Evolutionary conservation across 64 coral and sea anemone species (phyloP).

Genomic region (Montipora capricornis): DNA sequence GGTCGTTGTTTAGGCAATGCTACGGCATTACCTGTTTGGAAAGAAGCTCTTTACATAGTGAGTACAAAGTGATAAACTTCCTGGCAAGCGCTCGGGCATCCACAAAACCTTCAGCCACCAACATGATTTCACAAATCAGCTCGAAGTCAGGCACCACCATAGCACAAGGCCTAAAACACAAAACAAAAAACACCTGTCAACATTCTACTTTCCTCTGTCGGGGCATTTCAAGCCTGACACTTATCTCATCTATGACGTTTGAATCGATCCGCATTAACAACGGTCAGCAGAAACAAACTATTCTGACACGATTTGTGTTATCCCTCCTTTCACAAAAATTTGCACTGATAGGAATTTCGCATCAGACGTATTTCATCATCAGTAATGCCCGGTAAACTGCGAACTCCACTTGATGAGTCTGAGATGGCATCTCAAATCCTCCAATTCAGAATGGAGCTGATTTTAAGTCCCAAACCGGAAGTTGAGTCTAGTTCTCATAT

Average conservation of each 20-base stretch:
- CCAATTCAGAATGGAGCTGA: too few relatives aligned
- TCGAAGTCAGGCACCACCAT: slow-evolving; percentile 99
- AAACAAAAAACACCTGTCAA: neutral
- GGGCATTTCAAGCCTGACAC: neutral
- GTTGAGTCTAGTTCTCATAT: too few relatives aligned
- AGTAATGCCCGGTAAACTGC: too few relatives aligned
- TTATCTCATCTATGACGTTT: neutral
- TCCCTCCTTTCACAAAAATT: too few relatives aligned
- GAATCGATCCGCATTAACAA: too few relatives aligned
- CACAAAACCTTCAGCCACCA: slow-evolving; percentile 99
- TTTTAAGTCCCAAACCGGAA: too few relatives aligned
- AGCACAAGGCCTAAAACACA: slow-evolving; percentile 89
- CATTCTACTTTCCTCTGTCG: neutral
- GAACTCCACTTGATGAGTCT: too few relatives aligned
- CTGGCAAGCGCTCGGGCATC: slow-evolving; percentile 91
- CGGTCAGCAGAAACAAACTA: too few relatives aligned
- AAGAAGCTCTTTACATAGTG: slow-evolving; percentile 96
- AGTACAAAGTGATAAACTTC: slow-evolving; percentile 98
- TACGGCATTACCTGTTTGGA: slow-evolving; percentile 88
- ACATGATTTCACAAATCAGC: slow-evolving; percentile 99
- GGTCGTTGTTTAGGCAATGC: neutral
- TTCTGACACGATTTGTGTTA: too few relatives aligned
- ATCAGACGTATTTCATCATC: too few relatives aligned
- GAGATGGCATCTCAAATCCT: too few relatives aligned
- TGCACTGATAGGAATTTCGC: too few relatives aligned